phyloP scores from a whole-genome alignment of 2,888 invertebrate genomes.

The Neuroscelio doddi region DNA sequence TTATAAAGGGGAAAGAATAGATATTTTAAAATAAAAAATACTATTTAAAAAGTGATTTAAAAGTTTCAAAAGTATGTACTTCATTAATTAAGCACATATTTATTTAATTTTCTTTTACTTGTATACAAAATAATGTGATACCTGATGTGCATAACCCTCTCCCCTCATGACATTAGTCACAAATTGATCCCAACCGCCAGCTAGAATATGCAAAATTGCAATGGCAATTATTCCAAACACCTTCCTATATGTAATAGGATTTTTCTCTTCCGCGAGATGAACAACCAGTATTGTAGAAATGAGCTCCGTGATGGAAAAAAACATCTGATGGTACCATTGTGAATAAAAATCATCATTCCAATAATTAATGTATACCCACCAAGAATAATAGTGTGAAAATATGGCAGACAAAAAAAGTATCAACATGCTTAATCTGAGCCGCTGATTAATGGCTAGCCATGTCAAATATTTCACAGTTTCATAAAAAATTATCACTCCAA shows the following conservation, averaged over 20 bases:
- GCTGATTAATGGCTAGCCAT: constrained; percentile 73
- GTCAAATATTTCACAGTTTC: constrained; percentile 77
- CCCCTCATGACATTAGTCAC: constrained; percentile 77
- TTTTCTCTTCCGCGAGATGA: constrained; percentile 74
- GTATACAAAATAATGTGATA: too few relatives aligned
- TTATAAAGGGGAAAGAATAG: too few relatives aligned
- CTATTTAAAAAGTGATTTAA: too few relatives aligned
- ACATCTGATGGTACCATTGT: constrained; percentile 81
- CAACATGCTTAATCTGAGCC: constrained; percentile 77
- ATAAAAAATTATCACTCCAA: constrained; percentile 76
- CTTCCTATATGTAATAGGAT: constrained; percentile 74
- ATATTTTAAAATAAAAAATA: too few relatives aligned
- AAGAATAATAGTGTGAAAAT: constrained; percentile 81
- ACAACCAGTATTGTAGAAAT: constrained; percentile 77
- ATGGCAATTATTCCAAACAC: constrained; percentile 76
- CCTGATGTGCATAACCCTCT: constrained; percentile 79
- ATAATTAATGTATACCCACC: constrained; percentile 82
- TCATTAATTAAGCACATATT: too few relatives aligned
- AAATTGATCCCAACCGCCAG: constrained; percentile 80
- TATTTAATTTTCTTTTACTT: too few relatives aligned
- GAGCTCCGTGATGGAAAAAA: constrained; percentile 77
- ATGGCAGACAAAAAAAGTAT: constrained; percentile 77
- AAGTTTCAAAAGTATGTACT: too few relatives aligned
- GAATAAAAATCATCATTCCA: constrained; percentile 82
- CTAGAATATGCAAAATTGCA: constrained; percentile 77